Base-by-base conservation (phyloP, 2,797 vertebrate species). In the Hapalemur alaotrensis region DNA sequence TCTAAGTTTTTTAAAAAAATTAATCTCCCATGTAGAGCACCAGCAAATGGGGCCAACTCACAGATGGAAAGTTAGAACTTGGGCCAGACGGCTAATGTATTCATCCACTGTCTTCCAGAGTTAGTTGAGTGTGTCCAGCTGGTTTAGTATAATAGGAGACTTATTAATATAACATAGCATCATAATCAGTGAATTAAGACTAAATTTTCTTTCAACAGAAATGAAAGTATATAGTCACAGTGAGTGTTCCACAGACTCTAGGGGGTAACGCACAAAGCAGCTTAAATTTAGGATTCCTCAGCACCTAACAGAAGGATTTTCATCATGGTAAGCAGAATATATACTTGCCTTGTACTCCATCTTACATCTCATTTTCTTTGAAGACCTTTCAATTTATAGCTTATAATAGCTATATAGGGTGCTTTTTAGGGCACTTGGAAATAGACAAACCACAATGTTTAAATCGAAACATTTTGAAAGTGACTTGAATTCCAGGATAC, bases 91-190 rank as follows among this genome's bases (percentile, higher is more conserved):
- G 92, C 95, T 95, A 90, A 93, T 23, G 23, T 97, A 95, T 84
- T 94, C 85, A 96, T 84, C 87, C 43, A 70, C 81, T 85, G 75
- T 14, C 1, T 48, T 41, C 46, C 59, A 97, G 91, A 89, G 92
- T 76, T 73, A 89, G 50, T 65, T 63, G 61, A 98, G 94, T 86
- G 69, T 98, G 97, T 95, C 97, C 97, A 98, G 96, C 95, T 98
- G 98, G 89, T 41, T 97, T 86, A 89, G 25, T 73, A 95, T 13
- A 93, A 92, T 78, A 94, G 78, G 61, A 90, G 57, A 59, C 38
- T 93, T 95, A 50, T 48, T 83, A 98, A 96, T 97, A 92, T 46
- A 97, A 76, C 90, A 76, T 32, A 76, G 67, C 41, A 73, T 97
- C 76, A 50, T 87, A 95, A 95, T 94, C 94, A 96, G 79, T 93